Base-by-base conservation (phyloP, 2,113 vertebrate species). In the Mastomys coucha region DNA sequence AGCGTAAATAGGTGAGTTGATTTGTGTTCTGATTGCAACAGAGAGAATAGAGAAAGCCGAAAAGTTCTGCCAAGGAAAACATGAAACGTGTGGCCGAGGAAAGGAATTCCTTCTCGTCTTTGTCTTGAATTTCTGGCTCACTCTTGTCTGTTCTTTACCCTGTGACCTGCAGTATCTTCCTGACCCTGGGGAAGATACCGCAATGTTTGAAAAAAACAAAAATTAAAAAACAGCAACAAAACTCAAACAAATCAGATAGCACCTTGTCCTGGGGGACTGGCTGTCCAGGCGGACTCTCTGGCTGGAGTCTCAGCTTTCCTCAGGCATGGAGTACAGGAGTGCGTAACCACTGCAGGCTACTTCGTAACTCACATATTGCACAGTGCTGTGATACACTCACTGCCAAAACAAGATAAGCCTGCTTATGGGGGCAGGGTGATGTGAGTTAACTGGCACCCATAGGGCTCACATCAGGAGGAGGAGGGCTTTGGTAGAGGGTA, bases 361-460 rank as follows among this genome's bases (percentile, higher is more conserved):
- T 63, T 80, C 58, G 20, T 20, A 14, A 78, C 7, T 80, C 8
- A 2, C 4, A 16, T 5, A 28, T 10, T 89, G 8, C 45, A 49
- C 19, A 3, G 11, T 9, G 24, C 19, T 33, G 11, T 19, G 88
- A 56, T 1, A 10, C 11, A 72, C 36, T 76, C 76, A 31, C 4
- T n/a, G 7, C 22, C 45, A n/a, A 87, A 58, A 28, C 9, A 56
- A 95, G 53, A 42, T 16, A 33, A 67, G 33, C 10, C 39, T 36
- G 26, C 1, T 5, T 33, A 51, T 22, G 45, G 39, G 11, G 69
- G 11, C 13, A 19, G 63, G 33, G 49, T 33, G 9, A 3, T 5
- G 19, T 33, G 58, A 10, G 8, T 24, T 42, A 11, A 0, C 0
- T 24, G 76, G 7, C 7, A 11, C 33, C 3, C 12, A 24, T 0